A percentile compares a stretch with the other conserved stretches of the same genome.
These are phyloP conservation scores for Phthorimaea operculella DNA, from an alignment of 1,140 invertebrate species.

Conservation along the genomic window DNA sequence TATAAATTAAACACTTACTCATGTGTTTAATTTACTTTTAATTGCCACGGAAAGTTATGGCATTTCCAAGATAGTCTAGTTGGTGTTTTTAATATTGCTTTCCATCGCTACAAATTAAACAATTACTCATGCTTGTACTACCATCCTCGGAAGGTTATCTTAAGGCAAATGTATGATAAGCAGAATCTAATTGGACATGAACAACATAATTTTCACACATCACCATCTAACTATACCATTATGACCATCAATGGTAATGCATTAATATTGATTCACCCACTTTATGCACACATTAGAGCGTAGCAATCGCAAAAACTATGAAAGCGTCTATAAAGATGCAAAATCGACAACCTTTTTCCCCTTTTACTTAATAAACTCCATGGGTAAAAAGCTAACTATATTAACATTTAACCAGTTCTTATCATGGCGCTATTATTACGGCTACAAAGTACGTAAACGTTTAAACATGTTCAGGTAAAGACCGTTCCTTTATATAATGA, in stretches of 20 bases:
- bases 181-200: too few relatives aligned
- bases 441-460: slow-evolving; percentile 9
- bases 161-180: not conserved
- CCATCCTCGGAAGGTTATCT: too few relatives aligned
- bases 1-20: too few relatives aligned
- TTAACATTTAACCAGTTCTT: slow-evolving; percentile 20
- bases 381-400: slow-evolving; percentile 1
- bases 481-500: slow-evolving; percentile 18
- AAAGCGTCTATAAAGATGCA: slow-evolving; percentile 35
- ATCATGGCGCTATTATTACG: slow-evolving; percentile 5
- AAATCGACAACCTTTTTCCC: slow-evolving; percentile 13
- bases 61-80: too few relatives aligned
- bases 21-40: too few relatives aligned
- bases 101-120: too few relatives aligned
- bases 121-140: too few relatives aligned
- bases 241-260: slow-evolving; percentile 39
- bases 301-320: slow-evolving; percentile 32
- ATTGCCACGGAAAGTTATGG: too few relatives aligned
- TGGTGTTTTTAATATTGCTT: too few relatives aligned
- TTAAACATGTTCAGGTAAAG: slow-evolving; percentile 2
- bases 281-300: slow-evolving; percentile 21
- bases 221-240: slow-evolving; percentile 15
- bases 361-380: not conserved
- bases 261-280: slow-evolving; percentile 38
- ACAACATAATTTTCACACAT: too few relatives aligned